Conservation (phyloP, 1,140 invertebrate genomes). For the Drosophila setifemur region DNA sequence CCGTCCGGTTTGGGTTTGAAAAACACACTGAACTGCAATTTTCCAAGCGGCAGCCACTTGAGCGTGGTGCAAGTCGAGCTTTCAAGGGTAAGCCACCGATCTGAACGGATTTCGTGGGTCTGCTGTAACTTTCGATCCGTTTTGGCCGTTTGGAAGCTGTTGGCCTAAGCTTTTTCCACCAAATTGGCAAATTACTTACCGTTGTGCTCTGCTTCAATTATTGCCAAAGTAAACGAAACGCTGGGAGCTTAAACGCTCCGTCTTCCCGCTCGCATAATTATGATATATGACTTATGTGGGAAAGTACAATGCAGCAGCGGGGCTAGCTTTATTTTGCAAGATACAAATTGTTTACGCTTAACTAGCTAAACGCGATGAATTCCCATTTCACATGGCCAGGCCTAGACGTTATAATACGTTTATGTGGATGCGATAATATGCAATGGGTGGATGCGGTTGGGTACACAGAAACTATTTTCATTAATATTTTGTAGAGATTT, state of each 20-base stretch:
- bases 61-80: conserved; percentile 40
- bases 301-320: conserved; percentile 47
- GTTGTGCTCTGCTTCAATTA: conserved; percentile 41
- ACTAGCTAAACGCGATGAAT: conserved; percentile 46
- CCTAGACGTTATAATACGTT: conserved; percentile 37
- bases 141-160: conserved; percentile 55
- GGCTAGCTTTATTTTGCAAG: conserved; percentile 66
- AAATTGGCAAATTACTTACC: conserved; percentile 37
- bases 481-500: neutral
- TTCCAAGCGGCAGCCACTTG: conserved; percentile 56
- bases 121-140: conserved; percentile 53
- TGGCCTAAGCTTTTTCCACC: conserved; percentile 42
- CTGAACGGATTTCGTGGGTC: conserved; percentile 11
- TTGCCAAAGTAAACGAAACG: conserved; percentile 40
- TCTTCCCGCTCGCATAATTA: conserved; percentile 30
- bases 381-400: conserved; percentile 10
- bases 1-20: conserved; percentile 62
- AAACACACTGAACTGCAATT: conserved; percentile 70
- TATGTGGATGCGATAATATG: conserved; percentile 9
- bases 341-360: conserved; percentile 60
- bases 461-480: neutral
- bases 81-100: conserved; percentile 65
- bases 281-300: conserved; percentile 24
- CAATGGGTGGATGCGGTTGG: conserved; percentile 21
- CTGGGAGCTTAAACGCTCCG: conserved; percentile 26